Percentiles rank a stretch among this genome's conserved stretches.
Evolutionary conservation across 2,888 invertebrate genomes (phyloP).

Genomic region (Drepana falcataria): DNA sequence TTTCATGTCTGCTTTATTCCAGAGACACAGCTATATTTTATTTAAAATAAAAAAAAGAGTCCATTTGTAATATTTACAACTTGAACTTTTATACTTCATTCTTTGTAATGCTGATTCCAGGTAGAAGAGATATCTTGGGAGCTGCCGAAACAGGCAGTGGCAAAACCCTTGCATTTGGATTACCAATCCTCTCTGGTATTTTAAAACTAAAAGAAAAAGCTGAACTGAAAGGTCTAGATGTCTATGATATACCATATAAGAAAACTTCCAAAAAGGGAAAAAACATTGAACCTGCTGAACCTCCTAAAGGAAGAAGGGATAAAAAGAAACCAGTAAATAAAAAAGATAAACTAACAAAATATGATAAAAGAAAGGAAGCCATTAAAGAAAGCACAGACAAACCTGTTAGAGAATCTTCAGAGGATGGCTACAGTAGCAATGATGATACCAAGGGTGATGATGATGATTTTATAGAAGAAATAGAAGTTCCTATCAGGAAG

Average conservation of each 20-base stretch:
- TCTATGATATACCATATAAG: slow-evolving; percentile 62
- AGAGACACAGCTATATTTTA: too few species aligned
- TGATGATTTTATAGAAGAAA: slow-evolving; percentile 56
- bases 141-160: slow-evolving; percentile 99
- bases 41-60: too few species aligned
- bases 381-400: slow-evolving; percentile 6
- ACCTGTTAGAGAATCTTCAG: slow-evolving; percentile 47
- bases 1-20: too few species aligned
- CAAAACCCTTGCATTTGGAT: slow-evolving; percentile 98
- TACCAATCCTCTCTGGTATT: slow-evolving; percentile 94
- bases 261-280: slow-evolving; percentile 50
- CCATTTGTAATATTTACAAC: too few species aligned
- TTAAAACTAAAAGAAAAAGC: slow-evolving; percentile 81
- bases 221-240: slow-evolving; percentile 48
- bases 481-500: slow-evolving; percentile 54
- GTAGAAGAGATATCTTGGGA: slow-evolving; percentile 94
- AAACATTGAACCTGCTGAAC: slow-evolving; percentile 10
- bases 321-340: slow-evolving; percentile 11
- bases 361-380: slow-evolving; percentile 25
- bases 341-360: slow-evolving; percentile 15
- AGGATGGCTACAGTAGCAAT: slow-evolving; percentile 55
- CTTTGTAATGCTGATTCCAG: slow-evolving; percentile 38
- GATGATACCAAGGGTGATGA: slow-evolving; percentile 17
- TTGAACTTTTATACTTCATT: too few species aligned
- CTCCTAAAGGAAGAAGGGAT: slow-evolving; percentile 4